These are phyloP conservation scores for Pygathrix nemaeus DNA, from an alignment of 2,113 vertebrate species.

Conservation along the genomic window DNA sequence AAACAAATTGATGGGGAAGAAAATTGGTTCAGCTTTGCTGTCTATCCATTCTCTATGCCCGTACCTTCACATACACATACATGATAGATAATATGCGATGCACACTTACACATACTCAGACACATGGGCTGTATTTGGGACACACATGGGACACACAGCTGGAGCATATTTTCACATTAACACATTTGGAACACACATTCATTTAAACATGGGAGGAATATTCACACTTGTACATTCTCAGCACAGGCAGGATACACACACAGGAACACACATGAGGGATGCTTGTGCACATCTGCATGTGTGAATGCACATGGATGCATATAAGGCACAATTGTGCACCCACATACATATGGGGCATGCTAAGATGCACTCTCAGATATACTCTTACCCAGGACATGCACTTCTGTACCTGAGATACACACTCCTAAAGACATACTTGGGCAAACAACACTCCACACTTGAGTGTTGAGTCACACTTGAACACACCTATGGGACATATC, in stretches of 20 bases:
- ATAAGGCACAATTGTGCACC: neutral
- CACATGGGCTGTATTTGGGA: neutral
- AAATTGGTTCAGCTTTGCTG: slow-evolving; percentile 7
- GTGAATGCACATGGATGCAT: neutral
- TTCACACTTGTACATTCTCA: neutral
- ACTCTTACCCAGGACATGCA: neutral
- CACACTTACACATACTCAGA: neutral
- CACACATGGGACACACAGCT: neutral
- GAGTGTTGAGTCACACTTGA: slow-evolving; percentile 28
- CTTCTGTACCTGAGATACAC: neutral
- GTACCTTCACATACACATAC: neutral
- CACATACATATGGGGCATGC: neutral
- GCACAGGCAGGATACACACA: neutral
- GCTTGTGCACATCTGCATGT: slow-evolving; percentile 5
- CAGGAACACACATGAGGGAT: neutral
- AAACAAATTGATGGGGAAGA: neutral
- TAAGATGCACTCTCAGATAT: neutral
- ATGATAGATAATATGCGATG: neutral
- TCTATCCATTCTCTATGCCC: neutral
- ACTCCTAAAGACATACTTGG: neutral
- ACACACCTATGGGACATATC: neutral
- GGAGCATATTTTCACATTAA: neutral
- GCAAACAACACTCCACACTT: neutral
- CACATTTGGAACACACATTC: neutral
- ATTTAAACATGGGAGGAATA: neutral